phyloP scores from a whole-genome alignment of 2,888 invertebrate species.

The Protonemura montana region DNA sequence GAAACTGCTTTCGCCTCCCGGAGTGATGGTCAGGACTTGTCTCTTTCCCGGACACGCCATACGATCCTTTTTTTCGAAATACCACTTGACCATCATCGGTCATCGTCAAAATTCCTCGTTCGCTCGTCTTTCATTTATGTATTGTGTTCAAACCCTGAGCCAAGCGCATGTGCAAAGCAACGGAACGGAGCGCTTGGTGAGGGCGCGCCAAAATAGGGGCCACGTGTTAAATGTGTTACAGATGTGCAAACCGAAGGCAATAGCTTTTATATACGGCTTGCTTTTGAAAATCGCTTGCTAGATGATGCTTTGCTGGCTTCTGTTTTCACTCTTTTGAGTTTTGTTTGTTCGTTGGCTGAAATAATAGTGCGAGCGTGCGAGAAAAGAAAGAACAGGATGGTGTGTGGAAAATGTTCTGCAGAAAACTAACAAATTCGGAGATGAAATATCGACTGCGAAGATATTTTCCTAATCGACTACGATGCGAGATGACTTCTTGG shows the following conservation, averaged over 20 bases:
- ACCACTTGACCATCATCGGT: constrained; percentile 4
- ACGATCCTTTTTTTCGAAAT: neutral
- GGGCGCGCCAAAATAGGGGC: neutral
- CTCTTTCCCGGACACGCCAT: neutral
- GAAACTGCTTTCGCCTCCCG: neutral
- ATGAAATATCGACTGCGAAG: neutral
- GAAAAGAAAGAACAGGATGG: neutral
- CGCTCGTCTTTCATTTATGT: neutral
- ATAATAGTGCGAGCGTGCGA: neutral
- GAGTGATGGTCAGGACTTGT: neutral
- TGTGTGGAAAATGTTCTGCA: neutral
- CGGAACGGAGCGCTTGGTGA: neutral
- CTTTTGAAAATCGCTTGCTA: neutral
- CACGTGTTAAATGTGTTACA: neutral
- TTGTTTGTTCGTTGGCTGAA: neutral
- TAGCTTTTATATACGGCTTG: neutral
- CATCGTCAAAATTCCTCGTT: neutral
- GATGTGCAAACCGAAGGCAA: neutral
- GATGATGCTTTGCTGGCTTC: neutral
- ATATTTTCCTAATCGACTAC: too few species aligned
- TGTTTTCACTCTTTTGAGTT: neutral
- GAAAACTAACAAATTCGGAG: neutral
- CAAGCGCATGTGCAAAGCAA: neutral
- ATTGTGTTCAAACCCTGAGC: neutral
- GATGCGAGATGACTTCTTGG: neutral